Evolutionary conservation across 2,888 invertebrate genomes (phyloP), one percentile per base, ranked within the genome.

Genomic region (Agrotis puta): DNA sequence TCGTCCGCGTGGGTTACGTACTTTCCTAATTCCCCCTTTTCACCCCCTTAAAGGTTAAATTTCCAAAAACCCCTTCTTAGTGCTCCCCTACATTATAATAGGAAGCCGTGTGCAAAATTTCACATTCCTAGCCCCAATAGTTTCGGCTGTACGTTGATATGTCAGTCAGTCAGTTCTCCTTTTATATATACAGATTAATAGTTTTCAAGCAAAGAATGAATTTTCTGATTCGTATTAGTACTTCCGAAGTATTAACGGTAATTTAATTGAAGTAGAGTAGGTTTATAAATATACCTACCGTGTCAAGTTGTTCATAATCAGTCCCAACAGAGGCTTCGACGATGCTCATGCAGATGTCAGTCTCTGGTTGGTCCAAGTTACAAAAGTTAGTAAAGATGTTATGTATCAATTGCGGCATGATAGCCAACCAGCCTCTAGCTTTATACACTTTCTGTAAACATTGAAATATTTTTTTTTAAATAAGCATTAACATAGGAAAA

Each of bases 241-340:
- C 11, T 39, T 39, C 39, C 39, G 11, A 39, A 39, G 39, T 39
- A 33, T 33, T 7, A 2, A 39, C 13, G 22, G 24, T 16, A 53
- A 16, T 3, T 7, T 53, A 24, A 24, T 24, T 54, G 4, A 33
- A 13, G 5, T 13, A 56, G 33, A 33, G 47, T 50, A 50, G 24
- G 9, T 45, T 24, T 4, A 18, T 48, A 43, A 43, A 57, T 56
- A 45, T 64, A 16, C 43, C 86, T 85, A 96, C 96, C 91, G 90
- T 88, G 65, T 95, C 94, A 33, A 89, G 90, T 77, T 95, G 95
- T 22, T 94, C 95, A 33, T 91, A 91, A 73, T 96, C 95, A 63
- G 95, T 94, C 0, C 96, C 96, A 3, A 95, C 91, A 3, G 95
- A 3, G 2, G 89, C 77, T 82, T 89, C 93, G 0, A 92, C 33